phyloP scores from a whole-genome alignment of 2,113 vertebrate species.

The Leptodactylus fuscus region DNA sequence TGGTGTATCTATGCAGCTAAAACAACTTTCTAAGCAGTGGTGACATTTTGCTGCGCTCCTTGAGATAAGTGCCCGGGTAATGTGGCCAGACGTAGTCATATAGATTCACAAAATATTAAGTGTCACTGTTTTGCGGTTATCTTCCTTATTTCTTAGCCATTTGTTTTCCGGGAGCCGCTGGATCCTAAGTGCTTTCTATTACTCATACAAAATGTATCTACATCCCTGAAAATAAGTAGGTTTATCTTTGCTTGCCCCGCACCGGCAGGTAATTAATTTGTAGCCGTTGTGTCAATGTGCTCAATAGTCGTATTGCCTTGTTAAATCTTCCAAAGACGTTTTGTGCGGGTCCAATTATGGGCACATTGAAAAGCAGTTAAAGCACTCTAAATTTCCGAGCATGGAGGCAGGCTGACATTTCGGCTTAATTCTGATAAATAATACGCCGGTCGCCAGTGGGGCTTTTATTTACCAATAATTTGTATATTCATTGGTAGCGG shows the following conservation, averaged over 20 bases:
- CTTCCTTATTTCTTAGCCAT: constrained; percentile 21
- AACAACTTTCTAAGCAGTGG: constrained; percentile 45
- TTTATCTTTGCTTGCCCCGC: constrained; percentile 7
- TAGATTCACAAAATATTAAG: constrained; percentile 9
- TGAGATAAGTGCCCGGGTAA: constrained; percentile 45
- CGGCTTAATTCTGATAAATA: constrained; percentile 39
- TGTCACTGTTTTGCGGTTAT: constrained; percentile 22
- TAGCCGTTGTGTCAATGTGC: constrained; percentile 31
- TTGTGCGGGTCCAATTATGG: constrained; percentile 10
- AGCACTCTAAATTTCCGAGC: constrained; percentile 1
- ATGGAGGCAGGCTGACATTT: constrained; percentile 25
- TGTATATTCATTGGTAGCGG: constrained; percentile 20
- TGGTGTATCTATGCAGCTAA: constrained; percentile 47
- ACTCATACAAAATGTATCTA: constrained; percentile 33
- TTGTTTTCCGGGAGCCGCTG: constrained; percentile 16
- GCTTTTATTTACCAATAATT: constrained; percentile 33
- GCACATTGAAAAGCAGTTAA: constrained; percentile 18
- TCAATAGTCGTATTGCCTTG: constrained; percentile 8
- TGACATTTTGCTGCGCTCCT: constrained; percentile 40
- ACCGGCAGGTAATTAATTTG: constrained; percentile 28
- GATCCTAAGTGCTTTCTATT: constrained; percentile 40
- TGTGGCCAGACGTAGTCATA: constrained; percentile 1
- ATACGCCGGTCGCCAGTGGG: not conserved
- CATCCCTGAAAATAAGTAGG: constrained; percentile 22
- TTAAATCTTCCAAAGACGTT: constrained; percentile 37